Conservation (phyloP, 2,888 invertebrate species). For the Ypsolopha scabrella region DNA sequence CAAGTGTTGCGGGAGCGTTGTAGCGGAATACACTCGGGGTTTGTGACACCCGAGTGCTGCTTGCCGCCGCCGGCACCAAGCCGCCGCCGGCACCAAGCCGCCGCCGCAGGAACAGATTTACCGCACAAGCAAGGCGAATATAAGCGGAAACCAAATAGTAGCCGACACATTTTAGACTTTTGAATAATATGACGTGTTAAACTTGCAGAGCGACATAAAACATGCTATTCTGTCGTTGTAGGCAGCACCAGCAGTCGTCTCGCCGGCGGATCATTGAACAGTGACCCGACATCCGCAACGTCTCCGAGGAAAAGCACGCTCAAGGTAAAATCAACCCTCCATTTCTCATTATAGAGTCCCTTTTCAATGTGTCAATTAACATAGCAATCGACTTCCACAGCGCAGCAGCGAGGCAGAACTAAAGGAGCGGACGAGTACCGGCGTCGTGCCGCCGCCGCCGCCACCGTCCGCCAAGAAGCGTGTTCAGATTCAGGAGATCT, state of each 20-base stretch:
- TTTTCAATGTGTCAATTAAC: slow-evolving; percentile 19
- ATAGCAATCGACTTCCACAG: slow-evolving; percentile 51
- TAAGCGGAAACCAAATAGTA: too few relatives aligned
- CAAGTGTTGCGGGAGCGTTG: too few relatives aligned
- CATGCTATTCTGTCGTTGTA: slow-evolving; percentile 10
- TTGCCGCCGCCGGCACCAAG: too few relatives aligned
- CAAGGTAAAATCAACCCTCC: slow-evolving; percentile 36
- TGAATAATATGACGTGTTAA: too few relatives aligned
- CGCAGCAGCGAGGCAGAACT: slow-evolving; percentile 64
- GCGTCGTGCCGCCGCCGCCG: slow-evolving; percentile 16
- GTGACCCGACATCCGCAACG: slow-evolving; percentile 22
- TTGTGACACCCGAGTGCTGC: too few relatives aligned
- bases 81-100: too few relatives aligned
- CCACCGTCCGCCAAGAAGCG: slow-evolving; percentile 76
- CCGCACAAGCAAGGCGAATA: too few relatives aligned
- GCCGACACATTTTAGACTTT: too few relatives aligned
- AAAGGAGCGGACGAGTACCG: slow-evolving; percentile 38
- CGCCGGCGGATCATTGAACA: slow-evolving; percentile 20
- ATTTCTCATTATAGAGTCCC: neutral
- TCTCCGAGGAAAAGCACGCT: slow-evolving; percentile 58
- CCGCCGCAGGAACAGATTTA: too few relatives aligned
- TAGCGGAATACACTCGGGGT: too few relatives aligned
- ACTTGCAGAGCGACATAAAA: neutral
- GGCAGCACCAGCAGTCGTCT: slow-evolving; percentile 39
- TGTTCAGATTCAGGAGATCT: slow-evolving; percentile 85